These are phyloP conservation scores for Drosophila vallismaia DNA, from an alignment of 2,888 invertebrate genomes.

Conservation along the genomic window DNA sequence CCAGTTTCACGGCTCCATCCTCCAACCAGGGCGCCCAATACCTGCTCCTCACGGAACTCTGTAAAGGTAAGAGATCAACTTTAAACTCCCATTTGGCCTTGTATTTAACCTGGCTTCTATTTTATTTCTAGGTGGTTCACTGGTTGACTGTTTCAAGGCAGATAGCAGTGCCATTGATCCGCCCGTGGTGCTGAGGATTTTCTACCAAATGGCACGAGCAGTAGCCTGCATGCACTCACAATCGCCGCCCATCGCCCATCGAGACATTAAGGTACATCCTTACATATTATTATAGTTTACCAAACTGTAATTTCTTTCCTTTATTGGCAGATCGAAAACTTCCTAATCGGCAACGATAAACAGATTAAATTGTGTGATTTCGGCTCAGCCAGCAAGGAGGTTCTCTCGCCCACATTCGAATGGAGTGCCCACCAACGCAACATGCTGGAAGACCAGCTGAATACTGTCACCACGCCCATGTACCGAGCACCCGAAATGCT, in stretches of 20 bases:
- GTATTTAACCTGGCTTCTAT: neutral
- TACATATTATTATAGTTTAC: neutral
- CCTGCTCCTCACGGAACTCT: constrained; percentile 95
- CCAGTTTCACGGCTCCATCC: constrained; percentile 52
- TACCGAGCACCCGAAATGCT: constrained; percentile 99
- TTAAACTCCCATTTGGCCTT: too few relatives aligned
- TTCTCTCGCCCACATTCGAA: constrained; percentile 91
- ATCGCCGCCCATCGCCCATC: constrained; percentile 95
- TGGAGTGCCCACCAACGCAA: constrained; percentile 97
- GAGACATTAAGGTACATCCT: constrained; percentile 93
- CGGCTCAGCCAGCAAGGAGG: constrained; percentile 95
- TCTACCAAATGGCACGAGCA: constrained; percentile 95
- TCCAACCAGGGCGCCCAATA: constrained; percentile 94
- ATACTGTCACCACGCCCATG: constrained; percentile 91
- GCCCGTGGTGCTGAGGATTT: constrained; percentile 90
- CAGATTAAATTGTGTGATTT: constrained; percentile 98
- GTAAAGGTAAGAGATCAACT: constrained; percentile 87
- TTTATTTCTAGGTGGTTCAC: constrained; percentile 79
- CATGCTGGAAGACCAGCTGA: constrained; percentile 93
- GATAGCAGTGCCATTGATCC: constrained; percentile 76
- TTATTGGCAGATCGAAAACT: constrained; percentile 91
- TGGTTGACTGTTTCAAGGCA: constrained; percentile 81
- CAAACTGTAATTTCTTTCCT: constrained; percentile 34
- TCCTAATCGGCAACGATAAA: constrained; percentile 93
- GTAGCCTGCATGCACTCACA: constrained; percentile 97